Evolutionary conservation across 2,797 vertebrate genomes (phyloP), one percentile per base, ranked within the genome.

Genomic region (Argya squamiceps): DNA sequence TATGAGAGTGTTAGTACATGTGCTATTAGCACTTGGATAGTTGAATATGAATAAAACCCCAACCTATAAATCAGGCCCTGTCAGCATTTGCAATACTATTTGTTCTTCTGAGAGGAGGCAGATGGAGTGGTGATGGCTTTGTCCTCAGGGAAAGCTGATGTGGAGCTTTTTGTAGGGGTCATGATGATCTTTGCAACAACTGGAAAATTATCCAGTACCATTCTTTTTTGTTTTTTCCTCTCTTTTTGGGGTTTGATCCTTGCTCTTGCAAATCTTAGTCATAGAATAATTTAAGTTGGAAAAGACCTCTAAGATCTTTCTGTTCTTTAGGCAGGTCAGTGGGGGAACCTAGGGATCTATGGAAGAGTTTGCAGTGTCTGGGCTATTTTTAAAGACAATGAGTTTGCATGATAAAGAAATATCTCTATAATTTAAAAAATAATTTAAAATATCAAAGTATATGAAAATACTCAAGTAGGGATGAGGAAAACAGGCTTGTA

Each of bases 41-140:
- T 26, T 71, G 55, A 76, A 41, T 69, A 56, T 63, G 83, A 90
- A 26, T 84, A 88, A 95, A 69, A 76, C 37, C 63, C 39, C 86
- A 93, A 44, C 44, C 50, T 69, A 56, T 96, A 81, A 94, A 86
- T 94, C 77, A 76, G 39, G 21, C 29, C 34, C 39, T 93, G 93
- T 95, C 95, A 94, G 29, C 46, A 39, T 88, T 82, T 62, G 24
- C 76, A 55, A 4, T 69, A 37, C 4, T 68, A 62, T 86, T 84
- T 95, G 43, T 76, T 88, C 55, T 71, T 93, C 44, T 2, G 34
- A 76, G 77, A 84, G 43, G 59, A 93, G 73, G 55, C 75, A 92
- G 84, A 74, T 62, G 24, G 55, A 37, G 50, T 21, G 62, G 46
- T 88, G 83, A 97, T 65, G 81, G 70, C 58, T 92, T 82, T 90